Evolutionary conservation across 1,140 invertebrate genomes (phyloP), one percentile per base, ranked within the genome.

Genomic region (Bradysia coprophila): DNA sequence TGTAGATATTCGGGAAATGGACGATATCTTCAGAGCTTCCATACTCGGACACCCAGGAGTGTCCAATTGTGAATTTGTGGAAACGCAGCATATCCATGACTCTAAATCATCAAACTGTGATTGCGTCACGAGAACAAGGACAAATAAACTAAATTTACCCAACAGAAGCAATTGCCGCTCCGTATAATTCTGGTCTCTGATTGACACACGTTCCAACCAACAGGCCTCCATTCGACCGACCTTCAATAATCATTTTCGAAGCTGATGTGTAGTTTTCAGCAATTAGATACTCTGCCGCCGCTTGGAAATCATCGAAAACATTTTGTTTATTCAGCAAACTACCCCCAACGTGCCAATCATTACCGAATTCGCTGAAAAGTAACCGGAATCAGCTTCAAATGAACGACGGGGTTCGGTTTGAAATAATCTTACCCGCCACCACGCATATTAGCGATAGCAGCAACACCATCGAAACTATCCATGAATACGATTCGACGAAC

Each of bases 51-150:
- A 71, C 72, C 88, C 88, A 92, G n/a, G 80, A 77, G 56, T 79
- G 75, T 8, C 86, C 88, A 52, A 90, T 84, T 0, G 87, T 92
- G 54, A 91, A 92, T 62, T 88, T 89, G 61, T 91, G 83, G 57
- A 81, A 92, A 34, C 84, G 67, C 32, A 91, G 55, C 81, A 91
- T 83, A 61, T 92, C 88, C 60, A 90, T 67, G 1, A 92, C 86
- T n/a, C n/a, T n/a, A n/a, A n/a, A n/a, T n/a, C 31, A n/a, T n/a
- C 84, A 85, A 52, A 32, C 28, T 21, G n/a, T 13, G 16, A 21
- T 40, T 21, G 8, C 21, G 21, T 42, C 10, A 18, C 15, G 5
- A 24, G 10, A 21, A 9, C 28, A 8, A 36, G 8, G 23, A n/a
- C n/a, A n/a, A 8, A 10, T 10, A 32, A 32, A 32, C 10, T 32